Conservation (phyloP, 1,140 invertebrate genomes). For the Drusus annulatus region DNA sequence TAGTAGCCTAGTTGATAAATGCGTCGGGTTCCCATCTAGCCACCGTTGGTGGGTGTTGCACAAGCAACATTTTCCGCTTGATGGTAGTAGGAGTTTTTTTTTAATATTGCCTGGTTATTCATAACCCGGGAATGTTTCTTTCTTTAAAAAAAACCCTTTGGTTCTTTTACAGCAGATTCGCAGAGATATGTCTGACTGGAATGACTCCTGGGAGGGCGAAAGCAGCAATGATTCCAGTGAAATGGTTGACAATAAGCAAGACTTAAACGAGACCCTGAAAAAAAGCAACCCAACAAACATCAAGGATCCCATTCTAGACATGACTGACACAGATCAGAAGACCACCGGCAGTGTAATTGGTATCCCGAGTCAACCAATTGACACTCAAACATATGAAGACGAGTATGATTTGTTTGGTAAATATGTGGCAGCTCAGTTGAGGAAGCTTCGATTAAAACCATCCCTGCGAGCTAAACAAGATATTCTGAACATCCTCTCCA, state of each 20-base stretch:
- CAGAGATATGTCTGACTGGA: constrained; percentile 3
- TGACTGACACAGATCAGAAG: background rate
- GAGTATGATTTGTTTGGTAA: constrained; percentile 49
- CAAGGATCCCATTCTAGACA: constrained; percentile 6
- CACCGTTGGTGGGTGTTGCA: too few species aligned
- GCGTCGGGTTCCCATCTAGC: too few species aligned
- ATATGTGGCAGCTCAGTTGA: constrained; percentile 49
- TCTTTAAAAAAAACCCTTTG: too few species aligned
- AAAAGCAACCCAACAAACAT: background rate
- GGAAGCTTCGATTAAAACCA: constrained; percentile 29
- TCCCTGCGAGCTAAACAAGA: constrained; percentile 28
- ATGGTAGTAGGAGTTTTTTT: too few species aligned
- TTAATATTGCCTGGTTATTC: too few species aligned
- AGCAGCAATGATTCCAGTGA: constrained; percentile 12
- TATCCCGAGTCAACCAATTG: background rate
- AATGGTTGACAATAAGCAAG: background rate
- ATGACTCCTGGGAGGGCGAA: constrained; percentile 1
- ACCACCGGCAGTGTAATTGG: background rate
- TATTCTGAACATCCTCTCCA: constrained; percentile 41
- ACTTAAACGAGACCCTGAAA: background rate
- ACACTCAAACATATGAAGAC: constrained; percentile 9
- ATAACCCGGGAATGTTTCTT: too few species aligned
- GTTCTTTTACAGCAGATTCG: background rate
- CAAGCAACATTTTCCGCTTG: too few species aligned
- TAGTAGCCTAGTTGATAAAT: too few species aligned